Percentiles rank a stretch among this genome's conserved stretches.
These are phyloP conservation scores for Betta splendens DNA, from an alignment of 2,797 vertebrate genomes.

Conservation along the genomic window DNA sequence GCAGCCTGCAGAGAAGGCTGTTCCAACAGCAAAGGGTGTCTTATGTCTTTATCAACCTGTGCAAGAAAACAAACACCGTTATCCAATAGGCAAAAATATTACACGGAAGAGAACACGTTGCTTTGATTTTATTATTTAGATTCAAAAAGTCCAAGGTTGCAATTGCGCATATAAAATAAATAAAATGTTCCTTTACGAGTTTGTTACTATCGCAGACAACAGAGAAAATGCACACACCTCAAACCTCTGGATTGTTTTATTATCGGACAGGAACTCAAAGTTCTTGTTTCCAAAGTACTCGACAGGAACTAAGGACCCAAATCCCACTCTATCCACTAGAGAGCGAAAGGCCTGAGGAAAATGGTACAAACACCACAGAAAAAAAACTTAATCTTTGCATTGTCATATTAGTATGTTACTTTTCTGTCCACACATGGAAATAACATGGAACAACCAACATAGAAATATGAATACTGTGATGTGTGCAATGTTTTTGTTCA, in stretches of 20 bases:
- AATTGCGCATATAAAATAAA: no score
- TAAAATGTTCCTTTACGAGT: no score
- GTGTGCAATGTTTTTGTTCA: not conserved
- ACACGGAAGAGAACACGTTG: no score
- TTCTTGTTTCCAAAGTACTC: conserved; percentile 92
- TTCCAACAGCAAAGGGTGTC: conserved; percentile 88
- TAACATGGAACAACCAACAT: not conserved
- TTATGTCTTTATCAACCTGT: conserved; percentile 91
- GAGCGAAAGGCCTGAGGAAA: conserved; percentile 89
- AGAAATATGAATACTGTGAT: no score
- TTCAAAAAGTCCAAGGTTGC: not conserved
- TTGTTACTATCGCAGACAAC: no score
- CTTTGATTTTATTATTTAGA: no score
- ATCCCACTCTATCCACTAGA: conserved; percentile 93
- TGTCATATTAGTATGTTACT: no score
- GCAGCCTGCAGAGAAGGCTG: conserved; percentile 88
- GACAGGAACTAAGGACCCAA: conserved; percentile 91
- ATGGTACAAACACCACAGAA: not conserved
- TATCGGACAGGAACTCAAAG: conserved; percentile 90
- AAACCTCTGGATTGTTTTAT: conserved; percentile 89
- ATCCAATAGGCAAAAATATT: no score
- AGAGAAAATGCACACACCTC: conserved; percentile 82
- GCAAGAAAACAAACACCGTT: conserved; percentile 51
- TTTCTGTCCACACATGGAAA: not conserved
- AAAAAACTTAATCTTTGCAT: not conserved